Evolutionary conservation across 2,888 invertebrate genomes (phyloP).

Genomic region (Dolichomitus sp.): DNA sequence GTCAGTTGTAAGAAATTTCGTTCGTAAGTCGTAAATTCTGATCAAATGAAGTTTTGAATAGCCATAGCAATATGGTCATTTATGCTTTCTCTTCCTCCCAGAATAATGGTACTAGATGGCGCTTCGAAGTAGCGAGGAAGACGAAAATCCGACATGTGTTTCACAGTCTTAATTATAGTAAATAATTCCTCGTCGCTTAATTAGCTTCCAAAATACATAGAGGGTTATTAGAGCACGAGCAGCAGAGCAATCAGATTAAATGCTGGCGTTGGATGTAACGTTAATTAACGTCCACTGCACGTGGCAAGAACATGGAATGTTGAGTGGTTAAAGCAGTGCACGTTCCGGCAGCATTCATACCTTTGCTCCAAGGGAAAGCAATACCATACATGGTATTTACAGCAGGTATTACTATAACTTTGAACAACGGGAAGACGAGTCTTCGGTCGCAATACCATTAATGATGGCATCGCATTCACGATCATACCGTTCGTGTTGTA

Average conservation of each 20-base stretch:
- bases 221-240: not conserved
- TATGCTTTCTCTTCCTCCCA: too few relatives aligned
- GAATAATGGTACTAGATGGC: too few relatives aligned
- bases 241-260: not conserved
- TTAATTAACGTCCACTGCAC: not conserved
- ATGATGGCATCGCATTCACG: conserved; percentile 9
- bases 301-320: not conserved
- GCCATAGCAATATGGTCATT: too few relatives aligned
- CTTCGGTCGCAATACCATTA: not conserved
- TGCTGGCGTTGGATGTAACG: not conserved
- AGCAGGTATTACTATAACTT: not conserved
- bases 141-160: too few relatives aligned
- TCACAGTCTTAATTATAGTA: not conserved
- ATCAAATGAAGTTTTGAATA: too few relatives aligned
- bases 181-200: not conserved
- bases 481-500: conserved; percentile 1
- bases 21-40: too few relatives aligned
- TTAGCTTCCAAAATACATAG: not conserved
- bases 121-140: too few relatives aligned
- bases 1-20: too few relatives aligned
- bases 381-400: not conserved
- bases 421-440: not conserved
- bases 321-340: conserved; percentile 9
- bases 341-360: not conserved
- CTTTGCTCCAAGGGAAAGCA: too few relatives aligned